phyloP scores from a whole-genome alignment of 1,140 invertebrate species.

The Hycleus phaleratus region DNA sequence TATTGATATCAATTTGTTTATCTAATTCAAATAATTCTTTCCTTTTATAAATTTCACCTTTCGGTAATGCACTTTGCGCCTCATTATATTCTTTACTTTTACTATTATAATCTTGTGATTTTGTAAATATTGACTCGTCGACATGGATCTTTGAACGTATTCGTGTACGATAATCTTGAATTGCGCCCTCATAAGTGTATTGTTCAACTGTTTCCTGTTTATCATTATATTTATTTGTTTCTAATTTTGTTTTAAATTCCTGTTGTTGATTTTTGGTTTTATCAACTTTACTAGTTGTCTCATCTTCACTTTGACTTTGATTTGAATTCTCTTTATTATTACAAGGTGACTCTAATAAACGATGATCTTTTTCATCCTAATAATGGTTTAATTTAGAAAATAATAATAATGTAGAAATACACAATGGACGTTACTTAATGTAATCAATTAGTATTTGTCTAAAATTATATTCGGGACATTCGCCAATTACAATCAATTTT shows the following conservation, averaged over 20 bases:
- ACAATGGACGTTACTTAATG: no score
- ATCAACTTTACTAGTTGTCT: conserved; percentile 19
- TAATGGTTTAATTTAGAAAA: conserved; percentile 1
- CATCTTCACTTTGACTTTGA: conserved; percentile 34
- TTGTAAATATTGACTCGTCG: conserved; percentile 31
- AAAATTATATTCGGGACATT: no score
- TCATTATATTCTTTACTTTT: conserved; percentile 44
- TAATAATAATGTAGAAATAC: background rate
- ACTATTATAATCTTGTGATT: conserved; percentile 30
- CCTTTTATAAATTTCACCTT: conserved; percentile 73
- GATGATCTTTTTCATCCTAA: conserved; percentile 34
- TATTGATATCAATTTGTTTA: conserved; percentile 34
- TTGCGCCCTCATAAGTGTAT: conserved; percentile 80
- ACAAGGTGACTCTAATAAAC: conserved; percentile 24
- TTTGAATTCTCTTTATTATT: conserved; percentile 13
- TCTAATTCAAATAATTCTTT: conserved; percentile 73
- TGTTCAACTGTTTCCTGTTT: conserved; percentile 57
- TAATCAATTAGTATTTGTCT: no score
- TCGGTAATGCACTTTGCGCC: conserved; percentile 50
- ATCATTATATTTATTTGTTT: conserved; percentile 32
- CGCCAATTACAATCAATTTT: no score
- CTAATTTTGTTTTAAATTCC: background rate
- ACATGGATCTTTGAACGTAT: conserved; percentile 49
- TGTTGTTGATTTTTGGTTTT: conserved; percentile 14
- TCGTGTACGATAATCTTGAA: conserved; percentile 71